Evolutionary conservation across 2,888 invertebrate species (phyloP).

Genomic region (Galerucella pusilla): DNA sequence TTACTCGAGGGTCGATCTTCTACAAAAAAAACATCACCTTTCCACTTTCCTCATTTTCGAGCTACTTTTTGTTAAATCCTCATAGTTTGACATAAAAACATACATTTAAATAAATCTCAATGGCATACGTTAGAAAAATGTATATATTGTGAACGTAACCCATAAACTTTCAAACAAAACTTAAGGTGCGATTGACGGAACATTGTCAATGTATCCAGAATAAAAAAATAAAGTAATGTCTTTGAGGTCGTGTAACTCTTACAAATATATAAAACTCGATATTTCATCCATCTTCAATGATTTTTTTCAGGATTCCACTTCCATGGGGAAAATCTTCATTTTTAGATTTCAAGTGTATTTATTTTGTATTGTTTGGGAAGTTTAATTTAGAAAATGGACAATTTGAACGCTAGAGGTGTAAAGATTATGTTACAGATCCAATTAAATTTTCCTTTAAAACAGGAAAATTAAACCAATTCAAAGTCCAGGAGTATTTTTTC

Average conservation of each 20-base stretch:
- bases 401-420: not conserved
- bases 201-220: not conserved
- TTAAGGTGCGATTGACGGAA: not conserved
- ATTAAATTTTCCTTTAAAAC: too few species aligned
- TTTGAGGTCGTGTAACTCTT: not conserved
- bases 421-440: too few species aligned
- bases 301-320: too few species aligned
- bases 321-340: too few species aligned
- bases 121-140: conserved; percentile 33
- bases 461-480: too few species aligned
- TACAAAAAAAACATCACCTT: not conserved
- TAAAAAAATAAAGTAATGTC: not conserved
- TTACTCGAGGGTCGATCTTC: conserved; percentile 18
- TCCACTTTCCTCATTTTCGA: not conserved
- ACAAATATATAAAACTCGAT: not conserved
- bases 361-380: not conserved
- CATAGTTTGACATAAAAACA: conserved; percentile 29
- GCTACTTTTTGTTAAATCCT: conserved; percentile 1
- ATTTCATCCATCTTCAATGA: too few species aligned
- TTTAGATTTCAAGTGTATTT: too few species aligned
- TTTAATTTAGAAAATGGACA: not conserved
- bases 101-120: conserved; percentile 35
- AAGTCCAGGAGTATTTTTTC: too few species aligned
- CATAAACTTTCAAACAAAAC: not conserved
- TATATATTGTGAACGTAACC: conserved; percentile 5